A percentile compares a stretch with the other conserved stretches of the same genome.
phyloP scores from a whole-genome alignment of 2,797 vertebrate genomes.

The Pyrrhura leucotis region DNA sequence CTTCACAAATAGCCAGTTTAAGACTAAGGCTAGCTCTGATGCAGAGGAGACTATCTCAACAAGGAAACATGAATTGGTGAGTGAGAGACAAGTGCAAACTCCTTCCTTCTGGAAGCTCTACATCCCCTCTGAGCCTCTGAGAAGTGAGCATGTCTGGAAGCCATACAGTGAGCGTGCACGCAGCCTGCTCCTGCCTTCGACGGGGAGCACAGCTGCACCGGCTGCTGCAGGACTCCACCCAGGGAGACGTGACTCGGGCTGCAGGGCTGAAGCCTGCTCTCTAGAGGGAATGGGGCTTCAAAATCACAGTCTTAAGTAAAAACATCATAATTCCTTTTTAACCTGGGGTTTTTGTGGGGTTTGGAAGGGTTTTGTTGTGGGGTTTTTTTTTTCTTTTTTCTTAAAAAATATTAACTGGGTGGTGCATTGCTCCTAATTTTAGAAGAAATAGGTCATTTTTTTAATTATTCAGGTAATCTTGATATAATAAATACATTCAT shows the following conservation, averaged over 20 bases:
- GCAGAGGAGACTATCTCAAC: not conserved
- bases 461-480: not conserved
- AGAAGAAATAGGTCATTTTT: not conserved
- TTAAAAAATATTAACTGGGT: not conserved
- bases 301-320: not conserved
- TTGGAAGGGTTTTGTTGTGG: not conserved
- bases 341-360: rapidly evolving
- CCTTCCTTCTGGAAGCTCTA: not conserved
- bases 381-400: rapidly evolving
- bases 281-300: not conserved
- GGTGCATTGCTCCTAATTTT: not conserved
- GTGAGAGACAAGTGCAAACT: not conserved
- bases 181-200: not conserved
- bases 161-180: rapidly evolving
- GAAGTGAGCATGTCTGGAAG: rapidly evolving
- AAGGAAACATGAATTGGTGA: not conserved
- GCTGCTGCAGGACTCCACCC: not conserved
- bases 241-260: rapidly evolving
- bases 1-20: not conserved
- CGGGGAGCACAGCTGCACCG: not conserved
- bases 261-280: rapidly evolving
- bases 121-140: not conserved
- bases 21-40: not conserved
- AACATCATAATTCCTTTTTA: not conserved
- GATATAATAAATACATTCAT: not conserved